Evolutionary conservation across 2,797 vertebrate genomes (phyloP), one percentile per base, ranked within the genome.

Genomic region (Acanthurus lineatus): DNA sequence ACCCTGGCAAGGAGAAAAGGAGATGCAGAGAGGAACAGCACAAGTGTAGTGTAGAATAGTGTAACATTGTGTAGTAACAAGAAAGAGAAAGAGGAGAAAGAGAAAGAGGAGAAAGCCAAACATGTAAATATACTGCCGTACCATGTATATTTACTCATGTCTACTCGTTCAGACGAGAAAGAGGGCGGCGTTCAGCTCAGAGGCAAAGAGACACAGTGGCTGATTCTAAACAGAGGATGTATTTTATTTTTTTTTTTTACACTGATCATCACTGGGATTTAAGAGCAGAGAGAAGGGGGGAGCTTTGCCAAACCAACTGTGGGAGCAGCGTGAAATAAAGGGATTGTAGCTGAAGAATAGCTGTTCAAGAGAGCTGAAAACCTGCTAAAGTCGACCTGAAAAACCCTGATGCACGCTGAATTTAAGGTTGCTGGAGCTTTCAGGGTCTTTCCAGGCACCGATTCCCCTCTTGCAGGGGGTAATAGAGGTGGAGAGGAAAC

Each of bases 111-210:
- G 48, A 69, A 81, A 73, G 69, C 69, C 83, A 83, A 72, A 81
- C 86, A 48, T 77, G 86, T 89, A 84, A 88, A 87, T 81, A 86
- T 84, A 79, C 76, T 11, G 73, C 79, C 67, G 79, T 61, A 76
- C 69, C 69, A 40, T 73, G 88, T 88, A 84, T 87, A 90, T 92
- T 89, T 88, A 93, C 83, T 76, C 58, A 42, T 25, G 74, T 82
- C 77, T 60, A 69, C 58, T 72, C 12, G 56, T 56, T 73, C 53
- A 32, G 74, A 68, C 22, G 7, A 71, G 35, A 77, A 19, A 54
- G 44, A 60, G 7, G 22, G 49, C 9, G 8, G 32, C 16, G n/a
- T 69, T 62, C 45, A 61, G 64, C 64, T 83, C 61, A 61, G 47
- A 62, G 48, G 71, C 59, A 68, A 69, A 73, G 49, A 53, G 67